phyloP scores from a whole-genome alignment of 2,113 vertebrate species.

The Varanus salvator region DNA sequence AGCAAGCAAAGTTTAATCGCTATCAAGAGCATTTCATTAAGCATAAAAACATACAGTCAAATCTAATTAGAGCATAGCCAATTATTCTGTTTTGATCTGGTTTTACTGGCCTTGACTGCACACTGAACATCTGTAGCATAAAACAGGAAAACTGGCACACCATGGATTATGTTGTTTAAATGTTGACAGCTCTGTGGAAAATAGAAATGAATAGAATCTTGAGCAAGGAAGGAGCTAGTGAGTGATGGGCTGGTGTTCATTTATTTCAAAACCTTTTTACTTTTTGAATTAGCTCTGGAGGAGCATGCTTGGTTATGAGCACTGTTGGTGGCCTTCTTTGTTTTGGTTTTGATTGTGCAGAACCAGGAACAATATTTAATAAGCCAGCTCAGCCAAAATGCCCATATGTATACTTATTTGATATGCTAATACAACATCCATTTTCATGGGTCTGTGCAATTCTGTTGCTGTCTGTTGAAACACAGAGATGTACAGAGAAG shows the following conservation, averaged over 20 bases:
- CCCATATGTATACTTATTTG: not conserved
- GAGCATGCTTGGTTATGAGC: not conserved
- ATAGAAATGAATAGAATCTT: slow-evolving; percentile 37
- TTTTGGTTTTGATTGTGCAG: not conserved
- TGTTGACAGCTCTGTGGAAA: slow-evolving; percentile 17
- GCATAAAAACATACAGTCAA: slow-evolving; percentile 52
- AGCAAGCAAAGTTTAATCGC: slow-evolving; percentile 50
- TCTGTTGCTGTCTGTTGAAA: not conserved
- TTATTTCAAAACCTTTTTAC: not conserved
- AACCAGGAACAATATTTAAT: not conserved
- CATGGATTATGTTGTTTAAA: slow-evolving; percentile 48
- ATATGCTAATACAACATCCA: not conserved
- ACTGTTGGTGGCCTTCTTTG: not conserved
- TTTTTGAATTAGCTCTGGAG: slow-evolving; percentile 13
- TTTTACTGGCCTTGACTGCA: slow-evolving; percentile 55
- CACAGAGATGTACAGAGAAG: not conserved
- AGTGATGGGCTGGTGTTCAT: slow-evolving; percentile 17
- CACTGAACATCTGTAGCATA: slow-evolving; percentile 51
- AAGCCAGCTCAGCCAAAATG: not conserved
- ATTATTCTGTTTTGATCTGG: slow-evolving; percentile 52
- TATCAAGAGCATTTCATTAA: slow-evolving; percentile 49
- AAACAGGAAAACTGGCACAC: slow-evolving; percentile 55
- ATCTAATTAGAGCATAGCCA: slow-evolving; percentile 58
- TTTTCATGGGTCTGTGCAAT: not conserved
- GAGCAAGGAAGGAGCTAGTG: slow-evolving; percentile 8